phyloP scores from a whole-genome alignment of 2,113 vertebrate genomes.

The Hystrix cristata region DNA sequence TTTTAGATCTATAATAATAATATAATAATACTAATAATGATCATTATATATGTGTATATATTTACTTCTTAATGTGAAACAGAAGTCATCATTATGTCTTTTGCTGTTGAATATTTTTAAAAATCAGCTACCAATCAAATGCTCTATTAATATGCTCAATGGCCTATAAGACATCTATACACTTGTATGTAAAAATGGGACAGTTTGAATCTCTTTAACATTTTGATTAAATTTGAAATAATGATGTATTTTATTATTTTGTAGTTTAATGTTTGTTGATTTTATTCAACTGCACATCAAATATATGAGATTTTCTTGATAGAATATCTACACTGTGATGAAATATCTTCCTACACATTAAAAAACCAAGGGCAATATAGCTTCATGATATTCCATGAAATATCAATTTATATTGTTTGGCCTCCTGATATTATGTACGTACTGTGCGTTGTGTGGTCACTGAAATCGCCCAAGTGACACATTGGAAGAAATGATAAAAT shows the following conservation, averaged over 20 bases:
- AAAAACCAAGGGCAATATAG: background rate
- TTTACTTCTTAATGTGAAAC: background rate
- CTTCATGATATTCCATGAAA: background rate
- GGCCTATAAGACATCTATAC: background rate
- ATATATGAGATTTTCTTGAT: background rate
- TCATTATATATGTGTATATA: background rate
- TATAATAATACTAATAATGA: background rate
- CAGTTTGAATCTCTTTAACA: background rate
- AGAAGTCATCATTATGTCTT: background rate
- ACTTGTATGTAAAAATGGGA: background rate
- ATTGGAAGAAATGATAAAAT: conserved; percentile 17
- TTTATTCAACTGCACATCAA: background rate
- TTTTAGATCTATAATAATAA: background rate
- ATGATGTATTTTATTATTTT: background rate
- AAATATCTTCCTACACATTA: background rate
- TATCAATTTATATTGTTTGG: background rate
- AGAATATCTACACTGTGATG: background rate
- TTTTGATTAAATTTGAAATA: background rate
- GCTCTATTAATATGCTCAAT: background rate
- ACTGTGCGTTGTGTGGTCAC: background rate
- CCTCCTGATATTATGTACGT: background rate
- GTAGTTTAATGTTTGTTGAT: background rate
- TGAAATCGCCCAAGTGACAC: background rate
- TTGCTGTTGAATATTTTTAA: background rate
- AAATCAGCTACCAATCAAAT: background rate